These are phyloP conservation scores for Drosophila barbarae DNA, from an alignment of 2,888 invertebrate species.

Conservation along the genomic window DNA sequence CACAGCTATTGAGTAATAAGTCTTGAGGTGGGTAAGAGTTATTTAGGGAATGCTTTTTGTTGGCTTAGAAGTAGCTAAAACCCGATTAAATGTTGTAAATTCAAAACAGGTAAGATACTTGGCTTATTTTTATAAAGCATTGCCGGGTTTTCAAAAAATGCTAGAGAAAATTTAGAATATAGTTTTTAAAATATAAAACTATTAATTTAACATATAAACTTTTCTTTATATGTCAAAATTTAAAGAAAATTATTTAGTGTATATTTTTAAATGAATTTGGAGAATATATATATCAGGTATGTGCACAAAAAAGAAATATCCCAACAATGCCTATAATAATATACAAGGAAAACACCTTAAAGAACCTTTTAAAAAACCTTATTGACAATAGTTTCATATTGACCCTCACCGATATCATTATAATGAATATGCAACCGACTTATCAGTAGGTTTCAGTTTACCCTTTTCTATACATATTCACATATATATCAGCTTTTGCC, in stretches of 20 bases:
- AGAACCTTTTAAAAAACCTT: neutral
- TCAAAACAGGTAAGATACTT: neutral
- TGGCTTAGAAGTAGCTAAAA: neutral
- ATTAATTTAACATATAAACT: neutral
- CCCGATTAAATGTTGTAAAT: too few species aligned
- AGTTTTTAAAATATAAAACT: neutral
- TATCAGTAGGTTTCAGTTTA: slow-evolving; percentile 6
- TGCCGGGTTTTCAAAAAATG: neutral
- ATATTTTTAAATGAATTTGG: neutral
- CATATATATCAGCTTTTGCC: neutral
- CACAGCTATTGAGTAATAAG: slow-evolving; percentile 9
- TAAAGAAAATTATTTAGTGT: too few species aligned
- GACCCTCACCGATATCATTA: neutral
- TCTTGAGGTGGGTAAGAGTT: slow-evolving; percentile 20
- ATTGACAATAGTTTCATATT: slow-evolving; percentile 7
- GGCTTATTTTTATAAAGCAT: neutral
- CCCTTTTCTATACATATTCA: neutral
- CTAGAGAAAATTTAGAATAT: too few species aligned
- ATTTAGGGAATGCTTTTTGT: neutral
- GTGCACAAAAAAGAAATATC: neutral
- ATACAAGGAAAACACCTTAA: neutral
- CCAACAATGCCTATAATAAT: too few species aligned
- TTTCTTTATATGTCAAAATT: neutral
- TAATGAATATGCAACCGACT: neutral
- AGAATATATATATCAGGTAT: neutral